phyloP scores from a whole-genome alignment of 2,888 invertebrate genomes.

The Unio pictorum region DNA sequence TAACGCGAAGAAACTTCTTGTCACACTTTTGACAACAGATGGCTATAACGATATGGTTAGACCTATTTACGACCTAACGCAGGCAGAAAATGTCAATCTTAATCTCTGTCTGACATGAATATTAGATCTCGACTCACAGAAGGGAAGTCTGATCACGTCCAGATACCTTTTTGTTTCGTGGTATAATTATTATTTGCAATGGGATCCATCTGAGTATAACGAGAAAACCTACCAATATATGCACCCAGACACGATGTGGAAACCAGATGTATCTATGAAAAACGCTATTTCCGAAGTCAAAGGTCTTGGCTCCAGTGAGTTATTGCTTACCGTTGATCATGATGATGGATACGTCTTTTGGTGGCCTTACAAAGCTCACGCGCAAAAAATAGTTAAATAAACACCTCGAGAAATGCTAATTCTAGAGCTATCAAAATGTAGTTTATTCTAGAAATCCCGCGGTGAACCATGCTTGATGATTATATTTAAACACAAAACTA shows the following conservation, averaged over 20 bases:
- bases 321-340: background rate
- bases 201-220: slow-evolving; percentile 14
- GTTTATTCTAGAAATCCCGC: too few species aligned
- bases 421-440: too few species aligned
- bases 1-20: slow-evolving; percentile 7
- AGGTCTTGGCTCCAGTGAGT: background rate
- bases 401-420: too few species aligned
- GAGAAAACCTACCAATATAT: background rate
- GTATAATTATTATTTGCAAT: slow-evolving; percentile 19
- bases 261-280: slow-evolving; percentile 5
- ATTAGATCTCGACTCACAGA: slow-evolving; percentile 15
- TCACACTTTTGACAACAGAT: slow-evolving; percentile 12
- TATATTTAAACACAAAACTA: too few species aligned
- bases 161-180: slow-evolving; percentile 18
- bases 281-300: slow-evolving; percentile 2
- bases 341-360: background rate
- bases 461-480: too few species aligned
- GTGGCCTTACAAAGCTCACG: slow-evolving; percentile 1
- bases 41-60: slow-evolving; percentile 12
- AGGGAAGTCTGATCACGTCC: slow-evolving; percentile 22
- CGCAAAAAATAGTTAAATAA: too few species aligned
- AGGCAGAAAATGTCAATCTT: slow-evolving; percentile 15
- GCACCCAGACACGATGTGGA: slow-evolving; percentile 1
- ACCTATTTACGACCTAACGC: slow-evolving; percentile 12
- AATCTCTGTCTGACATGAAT: slow-evolving; percentile 16